Percentiles rank a stretch among this genome's conserved stretches.
These are phyloP conservation scores for Miniopterus natalensis DNA, from an alignment of 2,113 vertebrate species.

Conservation along the genomic window DNA sequence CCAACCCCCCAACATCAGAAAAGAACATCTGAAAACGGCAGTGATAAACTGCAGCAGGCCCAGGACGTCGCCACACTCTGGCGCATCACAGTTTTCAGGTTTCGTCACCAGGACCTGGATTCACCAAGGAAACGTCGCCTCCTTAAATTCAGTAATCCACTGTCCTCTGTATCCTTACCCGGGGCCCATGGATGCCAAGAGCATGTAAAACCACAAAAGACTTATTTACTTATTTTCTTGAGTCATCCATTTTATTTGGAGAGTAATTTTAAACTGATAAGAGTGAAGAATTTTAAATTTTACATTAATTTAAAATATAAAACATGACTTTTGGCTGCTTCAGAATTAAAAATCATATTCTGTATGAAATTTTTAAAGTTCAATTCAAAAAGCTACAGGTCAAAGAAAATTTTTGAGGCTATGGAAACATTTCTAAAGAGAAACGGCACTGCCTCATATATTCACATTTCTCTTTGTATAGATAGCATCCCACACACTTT, in stretches of 20 bases:
- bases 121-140: not conserved
- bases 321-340: not conserved
- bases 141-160: not conserved
- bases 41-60: not conserved
- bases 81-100: not conserved
- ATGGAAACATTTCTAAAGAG: not conserved
- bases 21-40: not conserved
- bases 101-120: not conserved
- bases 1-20: not conserved
- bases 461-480: not conserved
- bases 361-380: not conserved
- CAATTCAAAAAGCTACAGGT: not conserved
- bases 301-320: conserved; percentile 8
- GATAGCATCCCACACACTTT: not conserved
- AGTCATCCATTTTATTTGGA: not conserved
- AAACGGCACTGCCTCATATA: not conserved
- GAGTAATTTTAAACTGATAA: not conserved
- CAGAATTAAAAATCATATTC: not conserved
- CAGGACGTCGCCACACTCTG: not conserved
- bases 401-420: not conserved
- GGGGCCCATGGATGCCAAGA: not conserved
- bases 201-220: not conserved
- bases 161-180: not conserved
- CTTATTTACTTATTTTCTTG: not conserved
- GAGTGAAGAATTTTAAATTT: not conserved